phyloP scores from a whole-genome alignment of 2,113 vertebrate genomes.

The Salvelinus fontinalis region DNA sequence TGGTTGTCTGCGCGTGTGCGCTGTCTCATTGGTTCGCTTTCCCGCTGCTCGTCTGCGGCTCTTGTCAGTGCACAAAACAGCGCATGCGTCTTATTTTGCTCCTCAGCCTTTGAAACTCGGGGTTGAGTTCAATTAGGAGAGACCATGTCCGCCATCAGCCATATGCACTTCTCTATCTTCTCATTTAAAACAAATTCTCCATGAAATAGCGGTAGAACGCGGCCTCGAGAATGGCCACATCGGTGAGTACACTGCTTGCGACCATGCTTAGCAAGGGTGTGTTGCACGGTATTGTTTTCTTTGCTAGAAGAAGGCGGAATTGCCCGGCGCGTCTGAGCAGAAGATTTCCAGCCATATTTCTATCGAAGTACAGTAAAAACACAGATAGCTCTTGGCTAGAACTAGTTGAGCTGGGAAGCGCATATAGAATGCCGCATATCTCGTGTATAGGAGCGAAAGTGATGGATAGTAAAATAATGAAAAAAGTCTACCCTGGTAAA shows the following conservation, averaged over 20 bases:
- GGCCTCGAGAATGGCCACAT: slow-evolving; percentile 89
- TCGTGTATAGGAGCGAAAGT: slow-evolving; percentile 12
- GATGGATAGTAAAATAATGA: not conserved
- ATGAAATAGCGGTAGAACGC: slow-evolving; percentile 82
- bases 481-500: not conserved
- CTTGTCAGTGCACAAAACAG: slow-evolving; percentile 56
- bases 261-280: not conserved
- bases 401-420: slow-evolving; percentile 33
- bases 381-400: not conserved
- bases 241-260: slow-evolving; percentile 80
- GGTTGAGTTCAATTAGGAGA: slow-evolving; percentile 73
- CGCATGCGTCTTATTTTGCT: slow-evolving; percentile 79
- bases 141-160: slow-evolving; percentile 82
- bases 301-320: slow-evolving; percentile 33
- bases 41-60: slow-evolving; percentile 49
- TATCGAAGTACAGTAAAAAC: slow-evolving; percentile 45
- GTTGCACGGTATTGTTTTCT: slow-evolving; percentile 19
- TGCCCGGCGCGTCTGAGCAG: slow-evolving; percentile 35
- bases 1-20: slow-evolving; percentile 41
- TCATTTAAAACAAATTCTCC: slow-evolving; percentile 73
- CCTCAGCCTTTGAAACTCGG: slow-evolving; percentile 77
- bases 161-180: slow-evolving; percentile 67
- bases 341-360: slow-evolving; percentile 47
- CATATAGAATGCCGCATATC: slow-evolving; percentile 26
- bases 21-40: slow-evolving; percentile 62